These are phyloP conservation scores for Glaucidium brasilianum DNA, from an alignment of 2,113 vertebrate genomes.

Conservation along the genomic window DNA sequence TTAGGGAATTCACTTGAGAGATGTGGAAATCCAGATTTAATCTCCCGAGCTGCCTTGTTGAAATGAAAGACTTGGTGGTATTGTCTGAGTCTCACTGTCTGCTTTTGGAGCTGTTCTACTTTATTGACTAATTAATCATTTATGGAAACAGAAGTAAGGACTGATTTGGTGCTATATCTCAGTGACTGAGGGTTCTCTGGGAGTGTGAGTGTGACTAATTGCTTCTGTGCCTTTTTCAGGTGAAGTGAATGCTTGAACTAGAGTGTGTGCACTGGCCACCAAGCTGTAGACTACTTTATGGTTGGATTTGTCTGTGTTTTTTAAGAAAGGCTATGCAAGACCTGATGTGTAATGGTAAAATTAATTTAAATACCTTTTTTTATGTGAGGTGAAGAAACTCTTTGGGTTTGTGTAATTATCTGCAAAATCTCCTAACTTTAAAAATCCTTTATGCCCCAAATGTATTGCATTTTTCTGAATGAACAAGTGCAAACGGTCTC, in stretches of 20 bases:
- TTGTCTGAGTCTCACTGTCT: not conserved
- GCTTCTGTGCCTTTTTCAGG: not conserved
- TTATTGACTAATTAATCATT: not conserved
- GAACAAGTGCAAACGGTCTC: not conserved
- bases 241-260: not conserved
- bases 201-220: not conserved
- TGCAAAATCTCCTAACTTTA: not conserved
- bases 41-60: not conserved
- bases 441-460: not conserved
- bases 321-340: not conserved
- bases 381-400: not conserved
- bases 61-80: not conserved
- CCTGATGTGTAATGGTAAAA: not conserved
- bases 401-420: not conserved
- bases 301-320: not conserved
- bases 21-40: not conserved
- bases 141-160: not conserved
- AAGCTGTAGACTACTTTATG: not conserved
- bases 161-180: not conserved
- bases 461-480: not conserved
- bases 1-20: not conserved
- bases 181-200: not conserved
- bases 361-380: not conserved
- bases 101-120: not conserved
- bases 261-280: not conserved